Base-by-base conservation (phyloP, 2,888 invertebrate genomes). In the Temnothorax rugatulus region DNA sequence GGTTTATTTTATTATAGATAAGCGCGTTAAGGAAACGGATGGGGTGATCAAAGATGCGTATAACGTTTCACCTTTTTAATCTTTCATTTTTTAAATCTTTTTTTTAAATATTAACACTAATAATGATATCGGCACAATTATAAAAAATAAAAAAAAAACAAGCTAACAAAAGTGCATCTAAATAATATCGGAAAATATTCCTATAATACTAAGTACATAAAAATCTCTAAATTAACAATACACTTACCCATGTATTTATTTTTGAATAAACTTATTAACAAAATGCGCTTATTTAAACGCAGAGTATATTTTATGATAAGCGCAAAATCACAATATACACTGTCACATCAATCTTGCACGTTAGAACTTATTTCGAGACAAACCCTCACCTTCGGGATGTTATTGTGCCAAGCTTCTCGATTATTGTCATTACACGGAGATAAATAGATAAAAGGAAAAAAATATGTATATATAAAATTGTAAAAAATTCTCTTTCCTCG, bases 401-500 rank as follows among this genome's bases (percentile, higher is more conserved):
- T 54, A 21, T 71, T 18, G n/a, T 5, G 15, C 21, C 2, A 52
- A 52, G 52, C 21, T 21, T 8, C 18, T 52, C 8, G 34, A 52
- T 34, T 21, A 15, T 4, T 38, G 21, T 71, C 38, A 38, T 54
- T 54, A 38, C 50, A 13, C 21, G 38, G 38, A 34, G 54, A 54
- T 71, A 71, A 71, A 52, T 52, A 38, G 34, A 38, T 41, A 64
- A 38, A 41, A 41, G 18, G 21, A 41, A 41, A 21, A 34, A 57
- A 13, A 29, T 29, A 61, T 9, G 25, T 61, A 34, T 61, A 9
- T 34, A 69, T 34, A 21, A 38, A 52, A 71, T 54, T 71, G 38
- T 54, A 54, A 71, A 71, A 71, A 50, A 50, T 15, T 38, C 63
- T 38, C 63, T 25, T 68, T 68, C 15, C 25, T 25, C 47, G 21